Evolutionary conservation across 1,140 invertebrate species (phyloP).

Genomic region (Trichoplusia ni): DNA sequence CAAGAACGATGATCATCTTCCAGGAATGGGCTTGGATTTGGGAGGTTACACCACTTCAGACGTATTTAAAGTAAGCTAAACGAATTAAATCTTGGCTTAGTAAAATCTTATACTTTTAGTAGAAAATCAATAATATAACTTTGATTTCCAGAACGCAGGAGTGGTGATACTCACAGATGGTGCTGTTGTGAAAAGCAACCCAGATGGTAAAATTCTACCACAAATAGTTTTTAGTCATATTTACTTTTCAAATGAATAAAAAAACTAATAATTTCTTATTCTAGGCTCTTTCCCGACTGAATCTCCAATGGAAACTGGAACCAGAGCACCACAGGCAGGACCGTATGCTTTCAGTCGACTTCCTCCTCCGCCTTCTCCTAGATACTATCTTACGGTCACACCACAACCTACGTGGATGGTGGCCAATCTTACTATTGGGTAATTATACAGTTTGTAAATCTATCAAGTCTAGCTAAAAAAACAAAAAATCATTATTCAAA

Average conservation of each 20-base stretch:
- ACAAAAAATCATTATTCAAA: too few species aligned
- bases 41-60: conserved; percentile 61
- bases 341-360: conserved; percentile 95
- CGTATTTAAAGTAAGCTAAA: conserved; percentile 60
- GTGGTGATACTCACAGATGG: conserved; percentile 90
- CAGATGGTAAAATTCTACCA: conserved; percentile 37
- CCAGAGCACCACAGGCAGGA: conserved; percentile 90
- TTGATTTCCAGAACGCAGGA: conserved; percentile 87
- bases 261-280: neutral
- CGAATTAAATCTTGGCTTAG: neutral
- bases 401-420: conserved; percentile 92
- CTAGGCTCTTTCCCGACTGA: conserved; percentile 3
- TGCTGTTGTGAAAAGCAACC: conserved; percentile 42
- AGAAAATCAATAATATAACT: conserved; percentile 53
- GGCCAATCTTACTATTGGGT: conserved; percentile 90
- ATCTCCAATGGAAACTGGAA: conserved; percentile 81
- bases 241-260: neutral
- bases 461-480: too few species aligned
- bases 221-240: neutral
- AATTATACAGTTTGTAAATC: conserved; percentile 55
- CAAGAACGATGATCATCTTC: conserved; percentile 69
- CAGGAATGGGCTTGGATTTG: conserved; percentile 63
- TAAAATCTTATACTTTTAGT: neutral
- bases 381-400: conserved; percentile 88
- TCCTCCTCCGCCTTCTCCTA: conserved; percentile 89